A percentile compares a stretch with the other conserved stretches of the same genome.
These are phyloP conservation scores for Erpetoichthys calabaricus DNA, from an alignment of 2,797 vertebrate species.

Conservation along the genomic window DNA sequence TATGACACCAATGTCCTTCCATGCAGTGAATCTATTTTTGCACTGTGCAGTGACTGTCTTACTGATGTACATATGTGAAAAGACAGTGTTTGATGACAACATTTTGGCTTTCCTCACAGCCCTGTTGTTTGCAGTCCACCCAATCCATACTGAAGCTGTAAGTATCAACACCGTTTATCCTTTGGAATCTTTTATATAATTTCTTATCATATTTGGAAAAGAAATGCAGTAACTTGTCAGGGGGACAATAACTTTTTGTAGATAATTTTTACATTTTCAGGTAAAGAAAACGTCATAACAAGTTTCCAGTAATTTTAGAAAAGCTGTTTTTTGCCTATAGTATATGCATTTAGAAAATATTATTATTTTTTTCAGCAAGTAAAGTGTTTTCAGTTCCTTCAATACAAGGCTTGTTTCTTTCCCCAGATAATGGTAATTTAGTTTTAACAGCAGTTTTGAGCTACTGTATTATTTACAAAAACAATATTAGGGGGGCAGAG, in stretches of 20 bases:
- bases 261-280: too few relatives aligned
- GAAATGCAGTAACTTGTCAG: not conserved
- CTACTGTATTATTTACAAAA: too few relatives aligned
- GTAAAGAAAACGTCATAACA: too few relatives aligned
- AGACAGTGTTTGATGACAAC: constrained; percentile 60
- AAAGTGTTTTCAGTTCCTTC: too few relatives aligned
- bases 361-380: too few relatives aligned
- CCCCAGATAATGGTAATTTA: too few relatives aligned
- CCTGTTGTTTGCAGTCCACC: constrained; percentile 80
- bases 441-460: too few relatives aligned
- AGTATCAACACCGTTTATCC: constrained; percentile 35
- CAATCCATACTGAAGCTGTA: constrained; percentile 89
- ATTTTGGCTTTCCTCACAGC: constrained; percentile 68
- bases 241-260: constrained; percentile 12
- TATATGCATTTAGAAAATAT: too few relatives aligned
- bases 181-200: not conserved
- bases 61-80: constrained; percentile 73
- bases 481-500: too few relatives aligned
- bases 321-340: too few relatives aligned
- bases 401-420: too few relatives aligned
- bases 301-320: too few relatives aligned
- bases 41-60: constrained; percentile 72
- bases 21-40: constrained; percentile 69
- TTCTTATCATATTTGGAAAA: not conserved
- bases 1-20: constrained; percentile 79